Base-by-base conservation (phyloP, 2,888 invertebrate genomes). In the Himalopsyche tibetana region DNA sequence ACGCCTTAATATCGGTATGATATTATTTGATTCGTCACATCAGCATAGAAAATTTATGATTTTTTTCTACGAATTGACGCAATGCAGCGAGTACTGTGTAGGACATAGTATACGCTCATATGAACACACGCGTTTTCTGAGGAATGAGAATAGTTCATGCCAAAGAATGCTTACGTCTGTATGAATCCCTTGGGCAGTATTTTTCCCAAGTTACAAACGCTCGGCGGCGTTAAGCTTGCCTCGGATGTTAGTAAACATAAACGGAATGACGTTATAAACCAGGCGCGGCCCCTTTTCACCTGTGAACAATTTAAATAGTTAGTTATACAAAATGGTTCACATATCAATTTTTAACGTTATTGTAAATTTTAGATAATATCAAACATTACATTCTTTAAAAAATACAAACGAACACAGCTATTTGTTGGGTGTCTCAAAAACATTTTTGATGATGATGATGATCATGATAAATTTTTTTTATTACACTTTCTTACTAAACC, bases 131-230 rank as follows among this genome's bases (percentile, higher is more conserved):
- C 74, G 74, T 74, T 74, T 74, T 74, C 74, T 74, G 74, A 74
- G 74, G 74, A 74, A 74, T 74, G 74, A 38, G 74, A 74, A 36
- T 36, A 74, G 74, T 36, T 74, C 74, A 74, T 74, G 83, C 63
- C 69, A 83, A 85, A 85, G 80, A 85, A 83, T 80, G 69, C 80
- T 69, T 82, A 84, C 81, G 40, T 56, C 82, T 79, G 74, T 79
- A 86, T 28, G 45, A 85, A 40, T 86, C 88, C 86, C 88, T 17
- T 28, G 86, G 86, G 88, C 55, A 55, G 84, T 83, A 87, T 85
- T 83, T 82, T 84, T 87, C 51, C 86, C 81, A 83, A 45, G 45
- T 69, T 40, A 38, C 42, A 38, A 51, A 51, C 79, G 74, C 83
- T 45, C 38, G 38, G 63, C 42, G 82, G 82, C 51, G 79, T 82